Conservation (phyloP, 2,888 invertebrate species). For the Xanthorhoe designata region DNA sequence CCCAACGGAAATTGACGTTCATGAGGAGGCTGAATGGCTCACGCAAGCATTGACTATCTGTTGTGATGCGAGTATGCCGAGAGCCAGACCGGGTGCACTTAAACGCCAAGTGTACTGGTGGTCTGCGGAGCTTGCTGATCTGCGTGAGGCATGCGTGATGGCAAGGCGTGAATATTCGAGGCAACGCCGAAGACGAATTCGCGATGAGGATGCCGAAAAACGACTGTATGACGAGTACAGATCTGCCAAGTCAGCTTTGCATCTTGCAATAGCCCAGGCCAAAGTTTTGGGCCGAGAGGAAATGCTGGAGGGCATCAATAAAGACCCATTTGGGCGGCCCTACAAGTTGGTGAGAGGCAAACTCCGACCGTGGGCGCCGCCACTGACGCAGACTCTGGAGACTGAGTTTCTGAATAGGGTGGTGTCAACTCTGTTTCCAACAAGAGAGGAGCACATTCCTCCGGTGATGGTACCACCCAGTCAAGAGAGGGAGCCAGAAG, state of each 20-base stretch:
- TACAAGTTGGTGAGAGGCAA: too few relatives aligned
- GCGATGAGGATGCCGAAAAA: background rate
- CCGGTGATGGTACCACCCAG: too few relatives aligned
- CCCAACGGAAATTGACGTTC: background rate
- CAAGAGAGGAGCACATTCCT: too few relatives aligned
- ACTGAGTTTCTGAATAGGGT: too few relatives aligned
- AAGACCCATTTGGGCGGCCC: too few relatives aligned
- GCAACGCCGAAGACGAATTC: conserved; percentile 5
- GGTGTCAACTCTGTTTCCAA: too few relatives aligned
- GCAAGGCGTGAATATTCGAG: conserved; percentile 17
- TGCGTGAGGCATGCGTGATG: conserved; percentile 1
- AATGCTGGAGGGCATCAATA: too few relatives aligned
- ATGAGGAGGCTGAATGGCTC: conserved; percentile 18
- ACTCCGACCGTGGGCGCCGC: too few relatives aligned
- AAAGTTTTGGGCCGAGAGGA: too few relatives aligned
- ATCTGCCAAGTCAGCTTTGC: background rate
- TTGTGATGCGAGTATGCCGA: conserved; percentile 16
- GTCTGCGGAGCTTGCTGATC: conserved; percentile 9
- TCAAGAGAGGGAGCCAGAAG: too few relatives aligned
- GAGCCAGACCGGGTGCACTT: background rate
- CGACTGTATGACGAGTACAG: conserved; percentile 6
- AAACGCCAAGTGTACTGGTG: conserved; percentile 20
- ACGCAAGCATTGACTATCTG: conserved; percentile 2
- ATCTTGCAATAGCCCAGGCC: background rate
- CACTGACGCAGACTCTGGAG: too few relatives aligned